A percentile compares a stretch with the other conserved stretches of the same genome.
phyloP scores from a whole-genome alignment of 2,113 vertebrate species.

The Trochalopteron elliotii region DNA sequence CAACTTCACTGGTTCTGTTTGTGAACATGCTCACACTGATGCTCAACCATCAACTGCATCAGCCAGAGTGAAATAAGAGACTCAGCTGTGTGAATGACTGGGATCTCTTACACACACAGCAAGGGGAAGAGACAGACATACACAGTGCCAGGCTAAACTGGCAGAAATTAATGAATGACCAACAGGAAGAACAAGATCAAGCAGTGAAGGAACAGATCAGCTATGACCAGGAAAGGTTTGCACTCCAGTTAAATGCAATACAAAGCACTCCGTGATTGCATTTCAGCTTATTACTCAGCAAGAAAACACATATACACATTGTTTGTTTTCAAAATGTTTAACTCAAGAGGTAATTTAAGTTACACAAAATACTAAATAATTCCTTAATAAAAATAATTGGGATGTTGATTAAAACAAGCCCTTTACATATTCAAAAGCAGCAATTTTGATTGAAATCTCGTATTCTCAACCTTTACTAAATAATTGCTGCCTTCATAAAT shows the following conservation, averaged over 20 bases:
- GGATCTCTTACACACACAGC: fast-evolving
- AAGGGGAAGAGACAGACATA: not conserved
- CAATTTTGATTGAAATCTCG: not conserved
- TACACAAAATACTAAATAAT: not conserved
- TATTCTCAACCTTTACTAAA: not conserved
- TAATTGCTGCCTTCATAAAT: not conserved
- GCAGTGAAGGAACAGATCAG: not conserved
- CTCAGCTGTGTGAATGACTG: too few relatives aligned
- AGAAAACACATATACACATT: not conserved
- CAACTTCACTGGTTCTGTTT: not conserved
- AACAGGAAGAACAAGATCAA: not conserved
- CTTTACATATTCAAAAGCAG: not conserved
- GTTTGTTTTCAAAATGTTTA: not conserved
- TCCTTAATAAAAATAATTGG: not conserved
- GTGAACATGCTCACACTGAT: not conserved
- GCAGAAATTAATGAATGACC: not conserved
- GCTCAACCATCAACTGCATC: not conserved
- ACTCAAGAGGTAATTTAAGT: not conserved
- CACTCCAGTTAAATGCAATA: not conserved
- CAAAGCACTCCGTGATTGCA: not conserved
- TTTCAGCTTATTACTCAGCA: not conserved
- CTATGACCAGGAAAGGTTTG: not conserved
- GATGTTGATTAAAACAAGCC: not conserved
- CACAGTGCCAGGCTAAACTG: not conserved
- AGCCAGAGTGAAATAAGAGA: not conserved